Conservation (phyloP, 30 jellyfish, hydroid and myxozoan genomes). For the Haliclystus octoradiatus region DNA sequence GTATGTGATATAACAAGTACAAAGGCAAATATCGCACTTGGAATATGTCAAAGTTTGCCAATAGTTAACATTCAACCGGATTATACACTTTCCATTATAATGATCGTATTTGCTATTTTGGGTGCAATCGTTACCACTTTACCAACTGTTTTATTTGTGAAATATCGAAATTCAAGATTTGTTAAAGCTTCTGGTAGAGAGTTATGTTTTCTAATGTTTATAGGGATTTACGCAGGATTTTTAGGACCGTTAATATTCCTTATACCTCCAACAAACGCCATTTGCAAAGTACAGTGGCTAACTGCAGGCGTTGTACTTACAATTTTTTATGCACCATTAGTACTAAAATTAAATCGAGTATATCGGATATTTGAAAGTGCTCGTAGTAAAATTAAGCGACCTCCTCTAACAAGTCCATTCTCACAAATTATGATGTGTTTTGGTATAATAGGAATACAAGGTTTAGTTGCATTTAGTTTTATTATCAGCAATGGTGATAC, state of each 20-base stretch:
- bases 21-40: background rate
- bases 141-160: background rate
- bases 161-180: background rate
- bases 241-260: background rate
- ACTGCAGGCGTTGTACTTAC: background rate
- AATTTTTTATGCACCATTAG: background rate
- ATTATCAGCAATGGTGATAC: background rate
- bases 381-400: background rate
- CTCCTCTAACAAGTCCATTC: background rate
- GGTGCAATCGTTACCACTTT: background rate
- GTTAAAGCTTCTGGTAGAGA: conserved; percentile 1
- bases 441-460: background rate
- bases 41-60: background rate
- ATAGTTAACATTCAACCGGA: background rate
- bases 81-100: background rate
- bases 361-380: background rate
- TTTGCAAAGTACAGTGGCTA: background rate
- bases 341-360: background rate
- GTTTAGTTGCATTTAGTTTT: background rate
- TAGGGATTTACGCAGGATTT: background rate
- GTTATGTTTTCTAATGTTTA: background rate
- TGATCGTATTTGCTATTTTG: background rate
- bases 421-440: background rate
- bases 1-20: background rate
- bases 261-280: background rate